Conservation (phyloP, 1,140 invertebrate genomes). For the Centruroides sculpturatus region DNA sequence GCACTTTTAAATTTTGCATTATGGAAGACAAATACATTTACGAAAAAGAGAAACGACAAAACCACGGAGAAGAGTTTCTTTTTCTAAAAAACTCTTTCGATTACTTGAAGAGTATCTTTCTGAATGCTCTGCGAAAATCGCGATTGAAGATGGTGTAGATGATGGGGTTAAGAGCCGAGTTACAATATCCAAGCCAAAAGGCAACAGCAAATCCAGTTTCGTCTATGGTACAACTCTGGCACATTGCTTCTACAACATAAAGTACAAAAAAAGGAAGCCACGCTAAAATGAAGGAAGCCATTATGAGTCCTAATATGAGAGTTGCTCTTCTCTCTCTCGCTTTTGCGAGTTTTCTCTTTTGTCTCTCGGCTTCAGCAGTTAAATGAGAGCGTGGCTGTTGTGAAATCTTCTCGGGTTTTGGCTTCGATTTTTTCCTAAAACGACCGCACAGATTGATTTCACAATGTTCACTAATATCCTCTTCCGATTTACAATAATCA, state of each 20-base stretch:
- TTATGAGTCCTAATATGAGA: slow-evolving; percentile 90
- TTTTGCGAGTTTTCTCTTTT: slow-evolving; percentile 78
- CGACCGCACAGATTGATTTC: no score
- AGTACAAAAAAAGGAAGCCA: slow-evolving; percentile 98
- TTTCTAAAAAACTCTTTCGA: no score
- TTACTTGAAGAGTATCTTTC: no score
- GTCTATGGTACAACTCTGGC: slow-evolving; percentile 50
- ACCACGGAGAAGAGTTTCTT: no score
- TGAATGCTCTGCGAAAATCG: slow-evolving; percentile 91
- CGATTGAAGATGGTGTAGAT: slow-evolving; percentile 99
- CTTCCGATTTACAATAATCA: slow-evolving; percentile 16
- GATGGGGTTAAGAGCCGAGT: slow-evolving; percentile 93
- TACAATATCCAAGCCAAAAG: slow-evolving; percentile 98
- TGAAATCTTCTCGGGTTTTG: not conserved
- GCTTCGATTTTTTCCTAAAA: no score
- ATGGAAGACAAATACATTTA: no score
- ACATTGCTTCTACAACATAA: slow-evolving; percentile 73
- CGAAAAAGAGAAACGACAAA: no score
- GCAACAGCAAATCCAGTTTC: slow-evolving; percentile 79
- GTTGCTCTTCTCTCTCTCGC: slow-evolving; percentile 95
- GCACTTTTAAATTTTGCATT: no score
- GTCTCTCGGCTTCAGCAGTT: slow-evolving; percentile 63
- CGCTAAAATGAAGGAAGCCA: slow-evolving; percentile 96
- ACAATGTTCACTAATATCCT: slow-evolving; percentile 5
- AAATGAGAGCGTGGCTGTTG: not conserved